Percentiles rank a stretch among this genome's conserved stretches.
Conservation (phyloP, 2,888 invertebrate species). For the Drosophila trichaetosa region DNA sequence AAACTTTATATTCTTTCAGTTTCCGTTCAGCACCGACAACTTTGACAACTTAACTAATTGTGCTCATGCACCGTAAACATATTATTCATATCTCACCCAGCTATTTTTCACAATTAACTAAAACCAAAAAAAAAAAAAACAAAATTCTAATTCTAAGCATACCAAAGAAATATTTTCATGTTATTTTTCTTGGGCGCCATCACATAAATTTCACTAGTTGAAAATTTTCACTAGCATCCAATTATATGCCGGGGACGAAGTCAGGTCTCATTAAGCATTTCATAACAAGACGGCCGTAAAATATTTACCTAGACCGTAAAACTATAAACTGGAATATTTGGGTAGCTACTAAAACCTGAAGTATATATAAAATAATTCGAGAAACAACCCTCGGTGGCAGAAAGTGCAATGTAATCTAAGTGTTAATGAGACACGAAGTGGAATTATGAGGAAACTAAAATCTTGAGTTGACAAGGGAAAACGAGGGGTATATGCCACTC, state of each 20-base stretch:
- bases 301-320: conserved; percentile 51
- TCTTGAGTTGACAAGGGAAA: conserved; percentile 46
- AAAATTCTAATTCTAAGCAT: conserved; percentile 15
- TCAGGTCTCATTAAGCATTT: conserved; percentile 68
- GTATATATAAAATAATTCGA: conserved; percentile 25
- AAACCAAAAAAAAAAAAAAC: conserved; percentile 19
- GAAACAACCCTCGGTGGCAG: conserved; percentile 50
- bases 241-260: conserved; percentile 35
- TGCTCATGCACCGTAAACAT: not conserved
- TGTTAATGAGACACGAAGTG: conserved; percentile 72
- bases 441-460: conserved; percentile 57
- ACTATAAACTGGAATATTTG: conserved; percentile 32
- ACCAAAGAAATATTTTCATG: conserved; percentile 27
- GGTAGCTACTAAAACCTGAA: conserved; percentile 12
- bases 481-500: not conserved
- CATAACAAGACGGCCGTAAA: conserved; percentile 58
- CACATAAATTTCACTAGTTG: conserved; percentile 76
- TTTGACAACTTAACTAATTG: conserved; percentile 43
- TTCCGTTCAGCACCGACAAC: conserved; percentile 3
- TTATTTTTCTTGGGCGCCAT: conserved; percentile 19
- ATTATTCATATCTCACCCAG: conserved; percentile 20
- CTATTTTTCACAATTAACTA: conserved; percentile 66
- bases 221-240: conserved; percentile 58
- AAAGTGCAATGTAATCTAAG: conserved; percentile 62
- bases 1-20: not conserved